Evolutionary conservation across 2,797 vertebrate genomes (phyloP), one percentile per base, ranked within the genome.

Genomic region (Propithecus deckenii): DNA sequence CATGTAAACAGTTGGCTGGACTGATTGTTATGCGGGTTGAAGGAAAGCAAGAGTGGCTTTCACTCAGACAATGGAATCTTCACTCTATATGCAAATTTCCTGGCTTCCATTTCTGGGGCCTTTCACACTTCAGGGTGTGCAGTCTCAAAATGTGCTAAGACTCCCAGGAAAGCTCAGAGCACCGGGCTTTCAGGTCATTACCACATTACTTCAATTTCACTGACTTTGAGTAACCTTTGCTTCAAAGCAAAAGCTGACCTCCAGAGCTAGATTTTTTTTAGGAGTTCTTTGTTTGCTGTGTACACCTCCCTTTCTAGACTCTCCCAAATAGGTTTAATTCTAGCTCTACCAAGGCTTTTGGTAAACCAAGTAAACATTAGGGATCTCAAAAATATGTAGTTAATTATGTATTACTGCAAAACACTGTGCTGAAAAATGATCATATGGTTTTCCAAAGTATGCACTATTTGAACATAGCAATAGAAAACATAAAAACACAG

Each of bases 1-100:
- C 92, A 94, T 98, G 96, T 97, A 98, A 98, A 97, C 96, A 98
- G 80, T 97, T 96, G 95, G 79, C 97, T 97, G 97, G 71, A 94
- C 76, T 94, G 96, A 98, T 96, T 96, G 89, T 97, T 94, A 80
- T 89, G 95, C 59, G 28, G 94, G 96, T 30, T 94, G 97, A 97
- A 98, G 92, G 41, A 94, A 97, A 98, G 92, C 89, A 97, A 97
- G 95, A 93, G 95, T 41, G 76, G 93, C 63, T 98, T 97, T 97
- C 69, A 57, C 75, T 95, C 3, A 85, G 86, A 98, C 98, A 98
- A 98, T 96, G 97, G 93, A 96, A 96, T 96, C 80, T 97, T 91
- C 83, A 96, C 86, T 96, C 95, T 97, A 52, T 96, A 98, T 98
- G 96, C 96, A 98, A 97, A 98, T 97, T 69, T 90, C 67, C 71